Evolutionary conservation across 2,888 invertebrate genomes (phyloP), one percentile per base, ranked within the genome.

Genomic region (Onthophagus sagittarius): DNA sequence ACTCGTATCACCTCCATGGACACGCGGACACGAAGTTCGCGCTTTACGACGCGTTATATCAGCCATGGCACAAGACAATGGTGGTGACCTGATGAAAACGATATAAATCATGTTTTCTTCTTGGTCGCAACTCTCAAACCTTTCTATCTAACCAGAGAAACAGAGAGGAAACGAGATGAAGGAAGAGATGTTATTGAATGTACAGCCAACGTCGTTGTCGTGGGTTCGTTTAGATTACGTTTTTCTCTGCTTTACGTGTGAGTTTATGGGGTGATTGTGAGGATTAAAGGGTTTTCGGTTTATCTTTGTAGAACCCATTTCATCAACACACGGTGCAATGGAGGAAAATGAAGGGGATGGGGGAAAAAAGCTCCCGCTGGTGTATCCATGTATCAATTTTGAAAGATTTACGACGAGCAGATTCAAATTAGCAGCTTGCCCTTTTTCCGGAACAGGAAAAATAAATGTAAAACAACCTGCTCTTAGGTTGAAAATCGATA

Each of bases 351-450:
- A 9, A 7, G 39, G 39, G 2, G 39, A 53, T 2, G 9, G 39
- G 5, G 39, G 39, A 7, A 53, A 53, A 53, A 53, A 53, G 39
- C 39, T 53, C 39, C 6, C 39, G 39, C 39, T 7, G 9, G 4
- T 53, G 5, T 7, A 53, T 23, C 81, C 78, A 81, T 83, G 82
- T 81, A 83, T 83, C 83, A 83, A 83, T 81, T 82, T 80, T 83
- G 83, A 83, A 82, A 81, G 83, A 83, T 83, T 83, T 83, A 83
- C 78, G 78, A 81, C 81, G 82, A 82, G 80, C 83, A 82, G 83
- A 83, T 83, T 83, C 83, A 83, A 83, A 83, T 83, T 82, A 83
- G 80, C 79, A 81, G 83, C 83, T 83, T 83, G 80, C 79, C 80
- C 77, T 77, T 78, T 78, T 79, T 79, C 78, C 78, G 74, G 75